phyloP scores from a whole-genome alignment of 1,140 invertebrate genomes.

The Mercenaria mercenaria region DNA sequence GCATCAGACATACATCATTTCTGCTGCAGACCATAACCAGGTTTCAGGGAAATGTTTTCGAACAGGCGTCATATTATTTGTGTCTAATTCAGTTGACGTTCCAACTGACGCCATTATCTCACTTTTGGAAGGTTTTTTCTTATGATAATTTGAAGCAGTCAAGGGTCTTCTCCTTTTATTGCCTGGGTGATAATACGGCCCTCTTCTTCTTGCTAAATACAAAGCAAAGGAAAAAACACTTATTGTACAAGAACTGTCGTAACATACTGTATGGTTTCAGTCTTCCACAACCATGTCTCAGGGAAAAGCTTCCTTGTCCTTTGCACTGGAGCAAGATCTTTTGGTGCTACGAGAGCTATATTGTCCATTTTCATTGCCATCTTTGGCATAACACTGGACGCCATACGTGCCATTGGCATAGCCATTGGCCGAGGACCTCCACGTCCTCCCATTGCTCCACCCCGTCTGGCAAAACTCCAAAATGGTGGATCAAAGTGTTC shows the following conservation, averaged over 20 bases:
- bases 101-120: neutral
- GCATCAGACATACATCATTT: neutral
- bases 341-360: neutral
- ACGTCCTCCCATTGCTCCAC: neutral
- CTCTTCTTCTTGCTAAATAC: neutral
- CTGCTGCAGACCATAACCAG: conserved; percentile 83
- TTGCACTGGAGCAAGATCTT: conserved; percentile 56
- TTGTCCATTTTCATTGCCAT: neutral
- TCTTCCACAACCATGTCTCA: conserved; percentile 81
- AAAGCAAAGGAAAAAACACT: neutral
- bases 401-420: neutral
- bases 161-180: neutral
- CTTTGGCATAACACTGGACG: neutral
- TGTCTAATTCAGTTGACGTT: neutral
- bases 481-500: neutral
- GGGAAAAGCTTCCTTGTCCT: conserved; percentile 76
- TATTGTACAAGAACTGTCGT: too few relatives aligned
- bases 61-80: neutral
- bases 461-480: neutral
- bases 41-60: conserved; percentile 86
- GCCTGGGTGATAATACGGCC: neutral
- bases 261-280: conserved; percentile 68
- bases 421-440: neutral
- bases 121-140: neutral
- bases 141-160: too few relatives aligned